Percentiles rank a stretch among this genome's conserved stretches.
phyloP scores from a whole-genome alignment of 2,113 vertebrate species.

The Meles meles region DNA sequence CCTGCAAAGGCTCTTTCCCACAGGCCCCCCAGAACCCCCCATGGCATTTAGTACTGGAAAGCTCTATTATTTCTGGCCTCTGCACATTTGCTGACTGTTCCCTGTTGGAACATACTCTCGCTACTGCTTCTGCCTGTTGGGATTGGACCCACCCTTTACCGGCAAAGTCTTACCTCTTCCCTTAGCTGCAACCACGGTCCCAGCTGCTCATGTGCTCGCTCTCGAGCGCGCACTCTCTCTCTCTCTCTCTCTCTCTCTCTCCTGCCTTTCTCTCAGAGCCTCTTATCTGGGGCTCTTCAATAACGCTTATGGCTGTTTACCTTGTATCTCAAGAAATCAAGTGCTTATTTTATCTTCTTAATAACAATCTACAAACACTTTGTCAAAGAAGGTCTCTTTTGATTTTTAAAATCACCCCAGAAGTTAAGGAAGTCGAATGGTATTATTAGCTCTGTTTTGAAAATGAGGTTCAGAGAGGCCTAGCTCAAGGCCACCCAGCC shows the following conservation, averaged over 20 bases:
- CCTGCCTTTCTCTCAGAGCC: neutral
- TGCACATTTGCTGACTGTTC: neutral
- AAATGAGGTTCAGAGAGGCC: neutral
- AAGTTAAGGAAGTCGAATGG: neutral
- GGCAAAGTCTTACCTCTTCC: neutral
- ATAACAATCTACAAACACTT: conserved; percentile 19
- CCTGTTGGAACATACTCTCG: neutral
- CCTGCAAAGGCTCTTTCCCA: neutral
- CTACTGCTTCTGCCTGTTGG: neutral
- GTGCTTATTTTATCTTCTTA: conserved; percentile 27
- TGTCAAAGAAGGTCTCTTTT: conserved; percentile 24
- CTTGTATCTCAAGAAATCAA: neutral
- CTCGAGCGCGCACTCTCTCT: no score
- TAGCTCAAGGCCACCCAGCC: neutral
- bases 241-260: no score
- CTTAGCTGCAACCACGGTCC: neutral
- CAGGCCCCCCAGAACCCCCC: rapidly evolving
- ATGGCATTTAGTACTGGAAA: neutral
- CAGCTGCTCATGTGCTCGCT: rapidly evolving
- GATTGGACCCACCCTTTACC: neutral
- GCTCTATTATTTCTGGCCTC: neutral
- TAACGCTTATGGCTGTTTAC: neutral
- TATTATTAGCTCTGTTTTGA: neutral
- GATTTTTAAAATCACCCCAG: neutral
- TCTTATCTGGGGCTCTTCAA: conserved; percentile 27